These are phyloP conservation scores for Sialis fuliginosa DNA, from an alignment of 2,888 invertebrate species.

Conservation along the genomic window DNA sequence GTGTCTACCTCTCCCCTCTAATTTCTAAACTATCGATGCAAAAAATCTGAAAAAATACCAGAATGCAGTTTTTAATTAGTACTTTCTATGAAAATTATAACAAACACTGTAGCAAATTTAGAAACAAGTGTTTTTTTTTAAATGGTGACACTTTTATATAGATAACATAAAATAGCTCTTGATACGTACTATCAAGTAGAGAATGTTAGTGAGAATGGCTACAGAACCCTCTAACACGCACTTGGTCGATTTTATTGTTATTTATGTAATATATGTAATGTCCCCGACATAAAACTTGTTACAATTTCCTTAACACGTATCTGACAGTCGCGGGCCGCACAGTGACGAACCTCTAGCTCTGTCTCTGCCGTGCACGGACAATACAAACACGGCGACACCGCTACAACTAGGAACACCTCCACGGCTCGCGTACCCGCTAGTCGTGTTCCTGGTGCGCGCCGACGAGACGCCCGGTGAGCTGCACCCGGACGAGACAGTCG, in stretches of 20 bases:
- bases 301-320: background rate
- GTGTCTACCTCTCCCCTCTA: no score
- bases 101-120: no score
- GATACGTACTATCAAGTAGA: no score
- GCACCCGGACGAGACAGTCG: conserved; percentile 66
- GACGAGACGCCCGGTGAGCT: conserved; percentile 35
- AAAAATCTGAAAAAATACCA: no score
- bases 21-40: no score
- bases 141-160: no score
- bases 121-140: no score
- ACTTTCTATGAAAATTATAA: no score
- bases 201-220: no score
- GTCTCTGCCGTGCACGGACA: conserved; percentile 27
- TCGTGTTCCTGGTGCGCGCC: conserved; percentile 52
- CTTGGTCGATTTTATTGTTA: background rate
- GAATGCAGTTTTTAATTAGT: no score
- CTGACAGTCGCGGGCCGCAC: conserved; percentile 30
- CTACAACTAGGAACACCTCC: conserved; percentile 56
- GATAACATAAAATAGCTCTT: no score
- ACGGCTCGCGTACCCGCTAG: conserved; percentile 57
- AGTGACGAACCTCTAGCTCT: conserved; percentile 44
- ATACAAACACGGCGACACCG: conserved; percentile 25
- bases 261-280: background rate
- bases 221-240: background rate
- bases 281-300: background rate